These are phyloP conservation scores for Accipiter badius DNA, from an alignment of 2,797 vertebrate species.

Conservation along the genomic window DNA sequence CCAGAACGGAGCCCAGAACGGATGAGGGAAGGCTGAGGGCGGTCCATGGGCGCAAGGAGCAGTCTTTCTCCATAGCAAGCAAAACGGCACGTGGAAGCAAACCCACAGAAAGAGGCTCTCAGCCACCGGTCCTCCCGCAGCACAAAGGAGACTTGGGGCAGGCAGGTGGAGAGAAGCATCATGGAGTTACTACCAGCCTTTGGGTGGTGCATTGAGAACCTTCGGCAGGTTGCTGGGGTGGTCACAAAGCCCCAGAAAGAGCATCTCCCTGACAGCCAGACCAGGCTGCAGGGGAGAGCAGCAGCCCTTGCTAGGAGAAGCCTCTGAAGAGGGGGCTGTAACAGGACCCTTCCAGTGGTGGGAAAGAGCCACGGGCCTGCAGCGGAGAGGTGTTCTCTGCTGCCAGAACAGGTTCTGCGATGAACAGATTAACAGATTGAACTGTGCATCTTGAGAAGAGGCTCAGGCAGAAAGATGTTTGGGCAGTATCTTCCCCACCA, in stretches of 20 bases:
- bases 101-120: not conserved
- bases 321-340: not conserved
- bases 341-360: accelerated
- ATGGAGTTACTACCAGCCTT: not conserved
- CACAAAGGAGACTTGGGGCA: not conserved
- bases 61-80: not conserved
- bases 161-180: not conserved
- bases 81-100: accelerated
- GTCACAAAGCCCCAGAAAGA: not conserved
- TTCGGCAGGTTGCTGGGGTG: not conserved
- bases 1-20: not conserved
- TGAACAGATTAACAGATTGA: not conserved
- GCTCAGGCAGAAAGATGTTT: not conserved
- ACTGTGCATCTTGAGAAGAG: not conserved
- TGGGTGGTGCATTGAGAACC: not conserved
- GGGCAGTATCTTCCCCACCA: not conserved
- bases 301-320: not conserved
- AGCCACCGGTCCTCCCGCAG: not conserved
- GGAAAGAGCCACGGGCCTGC: not conserved
- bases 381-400: not conserved
- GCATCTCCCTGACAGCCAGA: not conserved
- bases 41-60: not conserved
- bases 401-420: accelerated
- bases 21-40: not conserved
- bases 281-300: not conserved